A percentile compares a stretch with the other conserved stretches of the same genome.
Evolutionary conservation across 2,888 invertebrate genomes (phyloP).

Genomic region (Eremobia ochroleuca): DNA sequence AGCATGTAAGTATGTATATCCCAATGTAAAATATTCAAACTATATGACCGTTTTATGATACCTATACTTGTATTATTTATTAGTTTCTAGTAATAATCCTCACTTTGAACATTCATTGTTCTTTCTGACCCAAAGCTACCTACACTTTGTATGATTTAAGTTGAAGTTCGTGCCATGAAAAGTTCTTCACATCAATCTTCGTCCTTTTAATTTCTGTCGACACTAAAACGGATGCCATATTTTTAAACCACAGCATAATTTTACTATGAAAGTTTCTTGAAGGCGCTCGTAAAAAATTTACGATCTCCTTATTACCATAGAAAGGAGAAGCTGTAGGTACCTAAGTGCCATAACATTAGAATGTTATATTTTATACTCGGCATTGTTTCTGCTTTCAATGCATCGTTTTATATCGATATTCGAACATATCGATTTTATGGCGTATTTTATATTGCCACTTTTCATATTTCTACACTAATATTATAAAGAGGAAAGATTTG

Average conservation of each 20-base stretch:
- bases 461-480: too few relatives aligned
- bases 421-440: constrained; percentile 73
- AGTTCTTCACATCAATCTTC: constrained; percentile 59
- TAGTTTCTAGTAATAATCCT: background rate
- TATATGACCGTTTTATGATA: background rate
- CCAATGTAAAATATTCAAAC: background rate
- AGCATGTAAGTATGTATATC: background rate
- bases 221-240: constrained; percentile 63
- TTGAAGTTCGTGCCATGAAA: constrained; percentile 12
- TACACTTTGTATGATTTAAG: constrained; percentile 15
- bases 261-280: constrained; percentile 74
- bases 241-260: constrained; percentile 70
- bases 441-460: constrained; percentile 69
- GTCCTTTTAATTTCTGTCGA: constrained; percentile 55
- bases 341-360: constrained; percentile 74
- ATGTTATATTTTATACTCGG: constrained; percentile 75
- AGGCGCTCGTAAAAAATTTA: constrained; percentile 80
- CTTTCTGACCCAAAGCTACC: background rate
- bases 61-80: too few relatives aligned
- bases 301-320: constrained; percentile 80
- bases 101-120: constrained; percentile 17
- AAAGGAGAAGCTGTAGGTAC: constrained; percentile 75
- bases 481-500: too few relatives aligned
- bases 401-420: constrained; percentile 71
- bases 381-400: constrained; percentile 81